phyloP scores from a whole-genome alignment of 2,797 vertebrate genomes.

The Chrosomus eos region DNA sequence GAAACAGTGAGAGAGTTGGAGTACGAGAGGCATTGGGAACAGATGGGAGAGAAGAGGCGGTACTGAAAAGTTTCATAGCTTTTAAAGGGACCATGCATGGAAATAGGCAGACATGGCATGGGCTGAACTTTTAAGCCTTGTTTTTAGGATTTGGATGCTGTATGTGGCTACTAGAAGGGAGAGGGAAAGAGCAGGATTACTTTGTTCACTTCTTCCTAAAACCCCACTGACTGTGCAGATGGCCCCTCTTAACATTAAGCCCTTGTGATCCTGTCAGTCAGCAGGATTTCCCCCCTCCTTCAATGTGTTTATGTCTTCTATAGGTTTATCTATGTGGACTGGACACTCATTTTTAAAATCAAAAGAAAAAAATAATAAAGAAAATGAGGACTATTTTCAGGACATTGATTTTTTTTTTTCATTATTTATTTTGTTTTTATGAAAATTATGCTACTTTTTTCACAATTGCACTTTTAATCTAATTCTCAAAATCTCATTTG shows the following conservation, averaged over 20 bases:
- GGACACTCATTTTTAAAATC: neutral
- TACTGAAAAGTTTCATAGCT: neutral
- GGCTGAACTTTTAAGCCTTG: neutral
- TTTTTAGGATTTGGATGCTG: neutral
- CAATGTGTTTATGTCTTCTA: slow-evolving; percentile 37
- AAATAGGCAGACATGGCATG: neutral
- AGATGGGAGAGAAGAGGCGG: neutral
- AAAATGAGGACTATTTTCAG: neutral
- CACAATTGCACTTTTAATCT: neutral
- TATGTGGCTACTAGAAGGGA: neutral
- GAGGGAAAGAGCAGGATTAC: neutral
- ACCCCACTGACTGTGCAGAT: slow-evolving; percentile 58
- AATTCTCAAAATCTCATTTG: neutral
- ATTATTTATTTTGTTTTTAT: neutral
- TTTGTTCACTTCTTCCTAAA: slow-evolving; percentile 30
- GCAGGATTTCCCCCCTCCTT: slow-evolving; percentile 55
- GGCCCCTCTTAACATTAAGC: slow-evolving; percentile 55
- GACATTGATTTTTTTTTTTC: neutral
- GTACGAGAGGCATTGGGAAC: neutral
- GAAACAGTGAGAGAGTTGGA: neutral
- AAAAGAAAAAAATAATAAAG: neutral
- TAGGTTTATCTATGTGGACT: slow-evolving; percentile 2
- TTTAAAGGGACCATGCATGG: neutral
- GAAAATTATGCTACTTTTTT: neutral
- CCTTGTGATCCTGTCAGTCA: slow-evolving; percentile 36